Conservation (phyloP, 2,888 invertebrate species). For the Nemotelus pantherinus region DNA sequence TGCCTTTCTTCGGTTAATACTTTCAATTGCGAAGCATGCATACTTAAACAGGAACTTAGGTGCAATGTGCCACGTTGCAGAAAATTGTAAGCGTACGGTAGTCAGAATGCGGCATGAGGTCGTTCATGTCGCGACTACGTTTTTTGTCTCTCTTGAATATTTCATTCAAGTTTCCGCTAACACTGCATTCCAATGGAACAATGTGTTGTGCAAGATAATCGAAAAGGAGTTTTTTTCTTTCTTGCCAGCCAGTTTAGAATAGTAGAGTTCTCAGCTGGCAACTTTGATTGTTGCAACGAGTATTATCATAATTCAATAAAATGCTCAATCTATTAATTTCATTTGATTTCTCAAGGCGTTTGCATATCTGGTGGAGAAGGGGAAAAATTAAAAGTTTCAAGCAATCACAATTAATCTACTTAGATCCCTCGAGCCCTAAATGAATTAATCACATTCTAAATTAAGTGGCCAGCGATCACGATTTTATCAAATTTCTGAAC, state of each 20-base stretch:
- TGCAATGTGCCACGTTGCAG: constrained; percentile 3
- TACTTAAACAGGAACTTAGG: neutral
- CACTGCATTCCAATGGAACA: neutral
- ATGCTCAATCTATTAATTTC: neutral
- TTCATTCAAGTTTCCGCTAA: neutral
- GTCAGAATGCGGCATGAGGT: neutral
- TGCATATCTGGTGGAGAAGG: too few species aligned
- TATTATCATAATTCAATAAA: neutral
- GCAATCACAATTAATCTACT: constrained; percentile 4
- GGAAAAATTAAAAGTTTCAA: neutral
- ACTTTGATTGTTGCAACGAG: neutral
- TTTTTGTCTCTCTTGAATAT: neutral
- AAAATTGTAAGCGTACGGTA: constrained; percentile 8
- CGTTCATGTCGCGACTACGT: neutral
- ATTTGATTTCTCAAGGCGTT: neutral
- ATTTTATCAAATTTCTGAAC: neutral
- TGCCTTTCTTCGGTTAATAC: constrained; percentile 11
- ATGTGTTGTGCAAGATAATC: neutral
- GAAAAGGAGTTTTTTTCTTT: neutral
- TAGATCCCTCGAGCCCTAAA: neutral
- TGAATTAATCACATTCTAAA: neutral
- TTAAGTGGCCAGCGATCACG: neutral
- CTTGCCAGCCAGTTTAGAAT: neutral
- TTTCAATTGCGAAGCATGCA: constrained; percentile 24
- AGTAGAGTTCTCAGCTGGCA: neutral